Base-by-base conservation (phyloP, 2,888 invertebrate genomes). In the Cantharis nigra region DNA sequence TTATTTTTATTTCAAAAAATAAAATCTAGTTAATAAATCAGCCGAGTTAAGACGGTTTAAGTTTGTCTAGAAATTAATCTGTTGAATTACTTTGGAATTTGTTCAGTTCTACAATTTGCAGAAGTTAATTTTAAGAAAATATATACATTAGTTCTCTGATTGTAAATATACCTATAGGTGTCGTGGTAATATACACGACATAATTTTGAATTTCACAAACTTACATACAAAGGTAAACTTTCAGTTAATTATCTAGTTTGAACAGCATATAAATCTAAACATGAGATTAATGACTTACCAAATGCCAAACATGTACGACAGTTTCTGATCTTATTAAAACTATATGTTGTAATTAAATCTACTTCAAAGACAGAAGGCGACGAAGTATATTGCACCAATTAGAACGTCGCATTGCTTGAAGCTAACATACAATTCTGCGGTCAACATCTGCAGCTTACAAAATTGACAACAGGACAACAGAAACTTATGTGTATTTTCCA, bases 241-340 rank as follows among this genome's bases (percentile, higher is more conserved):
- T n/a, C 69, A 62, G 26, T 30, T 69, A 70, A 74, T 69, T 74
- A 69, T 69, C 62, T 74, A 74, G 74, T 67, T 73, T 14, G 20
- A 74, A 26, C 63, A 63, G 63, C 69, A 30, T 62, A 73, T 73
- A 74, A 74, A 70, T 74, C 74, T 28, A 74, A 30, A 26, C 23
- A 18, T 11, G 23, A 26, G 62, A 71, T 63, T 75, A 70, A 75
- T 75, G 75, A 75, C 71, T 75, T 75, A 71, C 30, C 75, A 75
- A 30, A 71, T 71, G 75, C 75, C 75, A 75, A 75, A 75, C 65
- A 64, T 70, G 65, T 71, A 75, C 71, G 75, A 71, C 75, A 71
- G 26, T 30, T 16, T 75, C 65, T 75, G 75, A 75, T 75, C 75
- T 70, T 71, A 75, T 75, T 75, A 75, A 75, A 75, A 75, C 71